Evolutionary conservation across 2,113 vertebrate species (phyloP), one percentile per base, ranked within the genome.

Genomic region (Ammodramus savannarum): DNA sequence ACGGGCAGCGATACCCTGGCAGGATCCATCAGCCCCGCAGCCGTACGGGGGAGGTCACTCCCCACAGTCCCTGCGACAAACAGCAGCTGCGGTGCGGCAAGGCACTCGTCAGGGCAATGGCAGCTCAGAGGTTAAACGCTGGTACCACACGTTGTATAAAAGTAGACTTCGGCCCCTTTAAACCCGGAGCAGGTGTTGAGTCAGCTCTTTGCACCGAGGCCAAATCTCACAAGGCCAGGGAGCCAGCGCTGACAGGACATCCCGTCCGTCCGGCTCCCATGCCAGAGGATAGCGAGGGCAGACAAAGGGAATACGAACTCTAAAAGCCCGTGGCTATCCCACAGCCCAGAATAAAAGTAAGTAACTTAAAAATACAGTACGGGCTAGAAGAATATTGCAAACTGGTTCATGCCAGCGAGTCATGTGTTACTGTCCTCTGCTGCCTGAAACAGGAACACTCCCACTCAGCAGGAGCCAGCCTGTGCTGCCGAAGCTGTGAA

Each of bases 161-260:
- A 90, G 91, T 36, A 96, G 93, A 97, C 92, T 97, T 97, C 16
- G 41, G 10, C 71, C 85, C 74, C 71, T 77, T 94, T 94, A 81
- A 68, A 66, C 54, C 31, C 9, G 10, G 43, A 63, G 18, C 8
- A 51, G 49, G 58, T 83, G 77, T 77, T 92, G 91, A 97, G 89
- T 95, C 93, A 97, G 94, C 90, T 61, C 38, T 90, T 41, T 43
- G 90, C 59, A 83, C 62, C 1, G 26, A 55, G 32, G 95, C 49
- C 87, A 94, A 43, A 74, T 55, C 67, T 79, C 36, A 9, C 75
- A 38, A 20, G 2, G 72, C 75, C 89, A n/a, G 57, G 44, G 77
- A 94, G 82, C 83, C 84, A 78, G 83, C 26, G 61, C 46, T 87
- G 72, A 68, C 71, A 29, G 10, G 54, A 65, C 63, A 49, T 49